Base-by-base conservation (phyloP, 2,113 vertebrate genomes). In the Pandion haliaetus region DNA sequence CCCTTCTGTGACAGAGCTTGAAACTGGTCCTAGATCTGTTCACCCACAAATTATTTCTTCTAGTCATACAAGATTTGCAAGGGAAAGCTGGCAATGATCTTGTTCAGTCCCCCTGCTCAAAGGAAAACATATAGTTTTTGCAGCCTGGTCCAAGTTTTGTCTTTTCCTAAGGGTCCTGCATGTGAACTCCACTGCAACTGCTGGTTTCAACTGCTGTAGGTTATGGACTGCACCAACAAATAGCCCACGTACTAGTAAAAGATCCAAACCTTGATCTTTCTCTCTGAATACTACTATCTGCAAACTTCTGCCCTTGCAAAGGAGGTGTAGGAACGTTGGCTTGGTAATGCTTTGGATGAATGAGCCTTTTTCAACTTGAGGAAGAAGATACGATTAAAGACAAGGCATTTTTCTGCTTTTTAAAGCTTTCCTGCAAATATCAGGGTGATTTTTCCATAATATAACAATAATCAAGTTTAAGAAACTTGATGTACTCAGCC, bases 311-410 rank as follows among this genome's bases (percentile, higher is more conserved):
- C 12, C 9, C 14, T 5, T 66, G 32, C 18, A 58, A 80, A 31
- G 12, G 47, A 78, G 6, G 2, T 72, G 5, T 50, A 80, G 70
- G 11, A 61, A 76, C 9, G 9, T 42, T 65, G 45, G 23, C 66
- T 66, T 58, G 6, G 11, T 31, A 40, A 5, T 21, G 19, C 3
- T 62, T 86, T 81, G 32, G 58, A 71, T 45, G 14, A 77, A 38
- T 0, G 0, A 54, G 5, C 12, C 3, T 73, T 42, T 70, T 71
- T 40, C 25, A n/a, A 32, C 11, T 9, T 14, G 10, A 82, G 13
- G 31, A 81, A 71, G 12, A 85, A 58, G 16, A 40, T 17, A 42
- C 3, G 10, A 34, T 83, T 26, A 67, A 17, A 45, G 13, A 7
- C 12, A 77, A 55, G 10, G 2, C 3, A 14, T 55, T 8, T 23